A percentile compares a stretch with the other conserved stretches of the same genome.
These are phyloP conservation scores for Campylomormyrus tamandua DNA, from an alignment of 2,113 vertebrate genomes.

Conservation along the genomic window DNA sequence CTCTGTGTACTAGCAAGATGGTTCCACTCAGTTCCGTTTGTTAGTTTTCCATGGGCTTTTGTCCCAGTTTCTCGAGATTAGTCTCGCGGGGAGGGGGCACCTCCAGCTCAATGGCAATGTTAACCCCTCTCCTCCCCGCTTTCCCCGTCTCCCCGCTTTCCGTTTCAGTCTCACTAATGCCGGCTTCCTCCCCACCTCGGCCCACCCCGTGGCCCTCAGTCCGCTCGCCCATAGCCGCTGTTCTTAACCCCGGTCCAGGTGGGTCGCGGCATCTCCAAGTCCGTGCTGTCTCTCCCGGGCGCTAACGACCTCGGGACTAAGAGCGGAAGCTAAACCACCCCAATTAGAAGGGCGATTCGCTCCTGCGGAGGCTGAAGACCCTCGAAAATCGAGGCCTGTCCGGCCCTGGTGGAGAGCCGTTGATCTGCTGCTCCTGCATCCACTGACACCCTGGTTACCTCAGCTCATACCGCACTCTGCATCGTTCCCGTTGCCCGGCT, in stretches of 20 bases:
- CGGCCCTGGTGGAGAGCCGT: background rate
- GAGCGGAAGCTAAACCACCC: background rate
- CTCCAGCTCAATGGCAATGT: background rate
- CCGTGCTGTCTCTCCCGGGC: background rate
- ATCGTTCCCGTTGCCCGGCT: background rate
- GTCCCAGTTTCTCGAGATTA: slow-evolving; percentile 41
- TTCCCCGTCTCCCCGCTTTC: background rate
- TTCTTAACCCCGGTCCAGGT: background rate
- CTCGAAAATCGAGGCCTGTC: background rate
- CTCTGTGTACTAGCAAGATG: slow-evolving; percentile 35
- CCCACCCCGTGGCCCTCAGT: background rate
- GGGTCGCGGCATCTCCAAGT: background rate
- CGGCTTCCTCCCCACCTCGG: background rate
- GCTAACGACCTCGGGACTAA: background rate
- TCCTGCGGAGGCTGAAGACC: background rate
- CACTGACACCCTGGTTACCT: background rate
- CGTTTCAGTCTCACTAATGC: background rate
- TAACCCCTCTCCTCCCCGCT: slow-evolving; percentile 27
- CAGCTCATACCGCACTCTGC: slow-evolving; percentile 18
- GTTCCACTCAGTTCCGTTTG: slow-evolving; percentile 49
- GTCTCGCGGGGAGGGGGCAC: slow-evolving; percentile 38
- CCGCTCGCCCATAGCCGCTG: background rate
- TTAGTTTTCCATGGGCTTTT: slow-evolving; percentile 41
- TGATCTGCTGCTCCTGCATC: background rate
- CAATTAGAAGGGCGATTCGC: background rate